Conservation (phyloP, 2,888 invertebrate genomes). For the Drosophila flavopinicola region DNA sequence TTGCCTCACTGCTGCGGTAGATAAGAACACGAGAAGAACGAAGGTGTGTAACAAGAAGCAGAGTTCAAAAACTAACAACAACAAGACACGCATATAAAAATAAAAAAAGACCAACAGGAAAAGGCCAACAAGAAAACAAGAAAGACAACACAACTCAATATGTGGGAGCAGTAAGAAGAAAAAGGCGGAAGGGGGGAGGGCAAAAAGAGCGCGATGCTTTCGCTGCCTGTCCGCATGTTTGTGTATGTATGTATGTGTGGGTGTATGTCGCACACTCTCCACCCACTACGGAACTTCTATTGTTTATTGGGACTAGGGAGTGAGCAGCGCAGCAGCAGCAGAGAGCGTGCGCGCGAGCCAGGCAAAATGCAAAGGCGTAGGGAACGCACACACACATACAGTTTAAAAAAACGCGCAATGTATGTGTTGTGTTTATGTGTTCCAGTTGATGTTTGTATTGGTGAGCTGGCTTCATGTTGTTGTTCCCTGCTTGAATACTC, state of each 20-base stretch:
- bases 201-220: conserved; percentile 44
- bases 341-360: conserved; percentile 64
- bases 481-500: conserved; percentile 61
- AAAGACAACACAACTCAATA: conserved; percentile 61
- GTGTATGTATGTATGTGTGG: conserved; percentile 20
- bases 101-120: conserved; percentile 53
- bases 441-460: conserved; percentile 53
- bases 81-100: conserved; percentile 49
- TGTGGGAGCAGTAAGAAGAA: conserved; percentile 40
- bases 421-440: conserved; percentile 47
- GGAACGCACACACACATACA: conserved; percentile 51
- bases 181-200: background rate
- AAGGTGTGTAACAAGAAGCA: conserved; percentile 38
- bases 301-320: conserved; percentile 64
- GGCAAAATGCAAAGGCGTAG: conserved; percentile 35
- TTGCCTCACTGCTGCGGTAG: conserved; percentile 34
- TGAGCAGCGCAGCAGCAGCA: conserved; percentile 32
- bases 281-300: conserved; percentile 61
- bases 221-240: conserved; percentile 19
- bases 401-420: conserved; percentile 15
- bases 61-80: conserved; percentile 52
- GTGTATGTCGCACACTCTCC: conserved; percentile 46
- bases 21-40: conserved; percentile 41
- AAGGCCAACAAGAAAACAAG: conserved; percentile 54
- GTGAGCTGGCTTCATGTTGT: conserved; percentile 33